These are phyloP conservation scores for Petrocephalus microphthalmus DNA, from an alignment of 2,113 vertebrate species.

Conservation along the genomic window DNA sequence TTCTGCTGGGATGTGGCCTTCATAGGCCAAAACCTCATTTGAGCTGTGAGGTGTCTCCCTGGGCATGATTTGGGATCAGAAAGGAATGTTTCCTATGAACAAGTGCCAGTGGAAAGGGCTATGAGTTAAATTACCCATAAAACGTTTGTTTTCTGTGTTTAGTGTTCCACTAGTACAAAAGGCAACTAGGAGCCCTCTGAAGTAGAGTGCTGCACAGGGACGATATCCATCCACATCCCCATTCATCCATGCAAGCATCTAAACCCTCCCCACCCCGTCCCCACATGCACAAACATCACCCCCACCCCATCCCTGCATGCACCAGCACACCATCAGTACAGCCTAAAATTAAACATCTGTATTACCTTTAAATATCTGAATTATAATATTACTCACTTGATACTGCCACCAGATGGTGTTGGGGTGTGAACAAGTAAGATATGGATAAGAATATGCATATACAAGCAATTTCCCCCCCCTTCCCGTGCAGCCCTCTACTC, in stretches of 20 bases:
- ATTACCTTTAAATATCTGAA: not conserved
- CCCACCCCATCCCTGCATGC: not conserved
- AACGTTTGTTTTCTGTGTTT: slow-evolving; percentile 14
- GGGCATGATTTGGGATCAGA: slow-evolving; percentile 26
- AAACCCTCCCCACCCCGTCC: not conserved
- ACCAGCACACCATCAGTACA: not conserved
- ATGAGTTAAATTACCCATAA: not conserved
- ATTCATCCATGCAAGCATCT: not conserved
- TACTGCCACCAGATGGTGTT: not conserved
- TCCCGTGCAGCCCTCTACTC: not conserved
- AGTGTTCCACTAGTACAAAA: slow-evolving; percentile 12
- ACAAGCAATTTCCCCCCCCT: not conserved
- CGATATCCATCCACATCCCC: not conserved
- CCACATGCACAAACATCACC: not conserved
- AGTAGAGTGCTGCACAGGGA: not conserved
- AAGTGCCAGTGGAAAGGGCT: slow-evolving; percentile 22
- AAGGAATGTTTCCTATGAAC: slow-evolving; percentile 39
- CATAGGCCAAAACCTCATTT: slow-evolving; percentile 29
- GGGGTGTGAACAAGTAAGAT: not conserved
- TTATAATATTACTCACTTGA: not conserved
- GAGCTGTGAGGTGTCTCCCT: slow-evolving; percentile 32
- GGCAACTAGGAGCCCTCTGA: not conserved
- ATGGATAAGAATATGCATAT: not conserved
- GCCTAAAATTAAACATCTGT: not conserved
- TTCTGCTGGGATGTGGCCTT: slow-evolving; percentile 14